Conservation (phyloP, 2,113 vertebrate species). For the Genyomyrus donnyi region DNA sequence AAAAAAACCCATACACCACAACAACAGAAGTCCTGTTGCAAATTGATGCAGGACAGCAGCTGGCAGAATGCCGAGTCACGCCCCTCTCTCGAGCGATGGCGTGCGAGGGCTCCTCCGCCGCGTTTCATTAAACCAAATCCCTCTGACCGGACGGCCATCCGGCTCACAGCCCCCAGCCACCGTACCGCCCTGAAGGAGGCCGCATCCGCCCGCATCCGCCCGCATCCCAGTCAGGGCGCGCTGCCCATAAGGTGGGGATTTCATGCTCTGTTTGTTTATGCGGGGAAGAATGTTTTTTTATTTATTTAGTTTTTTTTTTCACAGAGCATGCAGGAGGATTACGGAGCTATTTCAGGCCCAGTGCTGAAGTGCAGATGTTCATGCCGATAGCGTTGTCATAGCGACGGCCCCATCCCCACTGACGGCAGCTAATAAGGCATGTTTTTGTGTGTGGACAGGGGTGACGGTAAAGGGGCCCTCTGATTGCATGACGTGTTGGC, state of each 20-base stretch:
- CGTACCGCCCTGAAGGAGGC: neutral
- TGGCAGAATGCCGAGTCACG: constrained; percentile 11
- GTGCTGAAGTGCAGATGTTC: constrained; percentile 23
- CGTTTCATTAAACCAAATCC: constrained; percentile 17
- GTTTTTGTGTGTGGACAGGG: neutral
- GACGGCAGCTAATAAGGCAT: neutral
- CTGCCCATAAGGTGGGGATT: neutral
- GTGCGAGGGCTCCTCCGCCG: neutral
- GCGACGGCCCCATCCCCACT: neutral
- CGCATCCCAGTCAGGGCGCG: neutral
- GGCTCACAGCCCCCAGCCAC: neutral
- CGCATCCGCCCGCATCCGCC: neutral
- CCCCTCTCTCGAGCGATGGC: neutral
- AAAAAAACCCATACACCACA: neutral
- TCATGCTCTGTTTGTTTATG: neutral
- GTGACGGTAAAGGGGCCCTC: neutral
- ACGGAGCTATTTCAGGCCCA: constrained; percentile 14
- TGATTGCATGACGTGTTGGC: neutral
- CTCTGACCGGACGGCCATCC: neutral
- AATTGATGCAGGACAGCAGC: constrained; percentile 3
- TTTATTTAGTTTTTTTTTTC: neutral
- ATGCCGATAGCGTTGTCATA: constrained; percentile 11
- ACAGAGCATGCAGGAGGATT: constrained; percentile 15
- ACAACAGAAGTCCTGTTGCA: constrained; percentile 16
- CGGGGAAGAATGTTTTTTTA: neutral